Evolutionary conservation across 2,888 invertebrate genomes (phyloP).

Genomic region (Plemyria rubiginata): DNA sequence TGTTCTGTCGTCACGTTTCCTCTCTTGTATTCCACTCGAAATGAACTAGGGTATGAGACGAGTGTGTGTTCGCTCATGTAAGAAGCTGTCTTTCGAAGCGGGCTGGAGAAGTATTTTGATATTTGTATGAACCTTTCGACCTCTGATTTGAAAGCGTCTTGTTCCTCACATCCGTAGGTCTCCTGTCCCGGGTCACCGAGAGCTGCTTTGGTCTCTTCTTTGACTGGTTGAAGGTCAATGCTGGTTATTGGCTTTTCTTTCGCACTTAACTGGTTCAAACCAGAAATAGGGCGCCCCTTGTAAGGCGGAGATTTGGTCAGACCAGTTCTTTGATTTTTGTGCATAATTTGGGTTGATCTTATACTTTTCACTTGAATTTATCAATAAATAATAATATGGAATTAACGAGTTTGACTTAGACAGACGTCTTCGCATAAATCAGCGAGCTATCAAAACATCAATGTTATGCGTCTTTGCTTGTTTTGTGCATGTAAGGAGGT

Average conservation of each 20-base stretch:
- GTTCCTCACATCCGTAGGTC: conserved; percentile 36
- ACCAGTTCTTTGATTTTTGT: conserved; percentile 27
- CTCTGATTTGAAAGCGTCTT: conserved; percentile 61
- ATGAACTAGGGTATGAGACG: conserved; percentile 67
- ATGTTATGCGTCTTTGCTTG: neutral
- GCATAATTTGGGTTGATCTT: conserved; percentile 31
- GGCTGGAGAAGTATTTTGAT: conserved; percentile 75
- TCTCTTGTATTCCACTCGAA: conserved; percentile 65
- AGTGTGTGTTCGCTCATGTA: conserved; percentile 70
- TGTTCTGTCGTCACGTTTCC: conserved; percentile 65
- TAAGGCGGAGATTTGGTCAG: conserved; percentile 20
- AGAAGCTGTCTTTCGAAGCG: conserved; percentile 70
- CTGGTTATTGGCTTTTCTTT: conserved; percentile 28
- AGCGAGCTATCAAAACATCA: neutral
- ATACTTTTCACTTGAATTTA: conserved; percentile 31
- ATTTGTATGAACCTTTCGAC: conserved; percentile 73
- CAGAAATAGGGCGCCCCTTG: conserved; percentile 20
- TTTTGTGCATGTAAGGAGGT: neutral
- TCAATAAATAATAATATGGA: conserved; percentile 1
- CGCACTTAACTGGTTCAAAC: conserved; percentile 6
- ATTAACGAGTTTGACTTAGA: neutral
- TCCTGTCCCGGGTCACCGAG: conserved; percentile 45
- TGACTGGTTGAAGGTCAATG: conserved; percentile 43
- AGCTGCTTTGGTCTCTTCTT: conserved; percentile 57
- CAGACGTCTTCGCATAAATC: conserved; percentile 1